Percentiles rank a stretch among this genome's conserved stretches.
Conservation (phyloP, 2,797 vertebrate genomes). For the Pagetopsis macropterus region DNA sequence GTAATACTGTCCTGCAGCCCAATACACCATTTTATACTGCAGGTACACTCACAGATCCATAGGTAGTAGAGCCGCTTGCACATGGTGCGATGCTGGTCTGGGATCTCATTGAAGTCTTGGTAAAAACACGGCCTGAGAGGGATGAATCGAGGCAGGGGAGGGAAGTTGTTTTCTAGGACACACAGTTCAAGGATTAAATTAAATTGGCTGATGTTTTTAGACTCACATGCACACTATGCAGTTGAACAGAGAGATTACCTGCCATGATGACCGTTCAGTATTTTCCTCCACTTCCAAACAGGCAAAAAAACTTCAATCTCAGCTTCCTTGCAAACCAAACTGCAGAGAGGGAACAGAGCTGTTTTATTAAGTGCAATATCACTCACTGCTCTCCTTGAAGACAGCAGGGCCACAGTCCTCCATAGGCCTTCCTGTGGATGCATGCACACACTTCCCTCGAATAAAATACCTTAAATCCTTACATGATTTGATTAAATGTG, state of each 20-base stretch:
- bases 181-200: constrained; percentile 15
- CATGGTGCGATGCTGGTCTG: constrained; percentile 88
- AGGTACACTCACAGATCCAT: constrained; percentile 90
- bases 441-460: background rate
- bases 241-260: constrained; percentile 65
- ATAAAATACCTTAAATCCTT: constrained; percentile 11
- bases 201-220: background rate
- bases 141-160: constrained; percentile 91
- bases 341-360: constrained; percentile 40
- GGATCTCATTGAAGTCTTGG: constrained; percentile 96
- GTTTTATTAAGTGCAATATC: constrained; percentile 34
- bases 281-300: constrained; percentile 51
- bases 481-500: constrained; percentile 10
- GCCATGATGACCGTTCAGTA: constrained; percentile 75
- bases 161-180: constrained; percentile 91
- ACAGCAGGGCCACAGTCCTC: constrained; percentile 50
- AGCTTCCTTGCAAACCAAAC: constrained; percentile 51
- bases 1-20: background rate
- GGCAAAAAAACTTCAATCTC: constrained; percentile 45
- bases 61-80: constrained; percentile 93
- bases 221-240: background rate
- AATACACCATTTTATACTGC: background rate
- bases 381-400: constrained; percentile 26
- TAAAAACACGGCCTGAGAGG: constrained; percentile 96
- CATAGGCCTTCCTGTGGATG: constrained; percentile 29